Conservation (phyloP, 2,888 invertebrate genomes). For the Anorthoa munda region DNA sequence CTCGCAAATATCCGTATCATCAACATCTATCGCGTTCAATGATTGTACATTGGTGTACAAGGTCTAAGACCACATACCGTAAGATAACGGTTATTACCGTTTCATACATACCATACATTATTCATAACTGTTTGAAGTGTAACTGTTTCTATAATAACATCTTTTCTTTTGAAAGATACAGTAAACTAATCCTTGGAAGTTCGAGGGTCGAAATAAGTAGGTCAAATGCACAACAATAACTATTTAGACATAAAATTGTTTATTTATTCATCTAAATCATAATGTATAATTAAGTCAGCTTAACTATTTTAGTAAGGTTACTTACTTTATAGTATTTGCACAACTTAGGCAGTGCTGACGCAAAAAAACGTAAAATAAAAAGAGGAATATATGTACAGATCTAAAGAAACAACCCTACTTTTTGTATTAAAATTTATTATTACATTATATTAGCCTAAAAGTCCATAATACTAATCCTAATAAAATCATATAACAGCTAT, state of each 20-base stretch:
- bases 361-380: slow-evolving; percentile 66
- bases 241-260: slow-evolving; percentile 46
- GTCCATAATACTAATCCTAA: slow-evolving; percentile 83
- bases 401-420: slow-evolving; percentile 90
- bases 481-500: slow-evolving; percentile 81
- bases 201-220: slow-evolving; percentile 59
- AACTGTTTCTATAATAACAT: slow-evolving; percentile 11
- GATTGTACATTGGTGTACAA: slow-evolving; percentile 30
- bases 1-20: slow-evolving; percentile 46
- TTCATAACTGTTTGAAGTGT: slow-evolving; percentile 23
- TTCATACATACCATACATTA: slow-evolving; percentile 25
- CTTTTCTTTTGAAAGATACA: slow-evolving; percentile 12
- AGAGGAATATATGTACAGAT: slow-evolving; percentile 87
- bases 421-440: slow-evolving; percentile 87
- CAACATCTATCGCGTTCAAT: slow-evolving; percentile 42
- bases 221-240: slow-evolving; percentile 55
- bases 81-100: slow-evolving; percentile 36
- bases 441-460: slow-evolving; percentile 85
- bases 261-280: slow-evolving; percentile 54
- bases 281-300: slow-evolving; percentile 58
- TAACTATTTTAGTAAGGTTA: slow-evolving; percentile 51
- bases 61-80: slow-evolving; percentile 34
- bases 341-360: slow-evolving; percentile 52
- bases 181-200: slow-evolving; percentile 18
- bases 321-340: slow-evolving; percentile 54